These are phyloP conservation scores for Cranoglanis bouderius DNA, from an alignment of 2,113 vertebrate genomes.

Conservation along the genomic window DNA sequence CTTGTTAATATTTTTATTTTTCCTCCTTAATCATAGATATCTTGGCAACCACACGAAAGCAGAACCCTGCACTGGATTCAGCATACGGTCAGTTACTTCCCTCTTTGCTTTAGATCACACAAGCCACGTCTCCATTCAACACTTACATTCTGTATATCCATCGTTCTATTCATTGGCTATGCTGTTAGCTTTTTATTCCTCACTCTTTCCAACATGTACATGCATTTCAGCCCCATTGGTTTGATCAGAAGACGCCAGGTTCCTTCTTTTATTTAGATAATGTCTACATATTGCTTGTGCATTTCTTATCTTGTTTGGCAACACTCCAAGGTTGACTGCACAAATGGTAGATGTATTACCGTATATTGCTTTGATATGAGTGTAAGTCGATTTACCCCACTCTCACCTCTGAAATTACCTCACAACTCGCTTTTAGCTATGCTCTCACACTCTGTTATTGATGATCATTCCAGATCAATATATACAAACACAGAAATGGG, in stretches of 20 bases:
- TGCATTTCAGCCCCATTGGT: slow-evolving; percentile 6
- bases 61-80: slow-evolving; percentile 72
- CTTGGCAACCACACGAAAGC: slow-evolving; percentile 75
- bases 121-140: slow-evolving; percentile 5
- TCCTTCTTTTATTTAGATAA: slow-evolving; percentile 22
- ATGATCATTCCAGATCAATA: slow-evolving; percentile 32
- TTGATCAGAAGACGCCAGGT: slow-evolving; percentile 6
- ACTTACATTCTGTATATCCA: background rate
- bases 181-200: slow-evolving; percentile 1
- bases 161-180: background rate
- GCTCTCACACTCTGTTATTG: slow-evolving; percentile 16
- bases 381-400: slow-evolving; percentile 42
- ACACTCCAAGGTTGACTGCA: slow-evolving; percentile 28
- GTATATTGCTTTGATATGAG: slow-evolving; percentile 13
- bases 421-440: background rate
- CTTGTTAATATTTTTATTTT: background rate
- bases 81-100: slow-evolving; percentile 75
- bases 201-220: background rate
- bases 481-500: slow-evolving; percentile 34
- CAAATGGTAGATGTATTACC: slow-evolving; percentile 31
- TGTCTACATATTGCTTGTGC: slow-evolving; percentile 28
- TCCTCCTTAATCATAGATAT: slow-evolving; percentile 67
- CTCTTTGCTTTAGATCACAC: slow-evolving; percentile 2
- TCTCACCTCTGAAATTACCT: slow-evolving; percentile 24
- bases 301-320: slow-evolving; percentile 29